A percentile compares a stretch with the other conserved stretches of the same genome.
phyloP scores from a whole-genome alignment of 1,140 invertebrate species.

The Neodiprion virginianus region DNA sequence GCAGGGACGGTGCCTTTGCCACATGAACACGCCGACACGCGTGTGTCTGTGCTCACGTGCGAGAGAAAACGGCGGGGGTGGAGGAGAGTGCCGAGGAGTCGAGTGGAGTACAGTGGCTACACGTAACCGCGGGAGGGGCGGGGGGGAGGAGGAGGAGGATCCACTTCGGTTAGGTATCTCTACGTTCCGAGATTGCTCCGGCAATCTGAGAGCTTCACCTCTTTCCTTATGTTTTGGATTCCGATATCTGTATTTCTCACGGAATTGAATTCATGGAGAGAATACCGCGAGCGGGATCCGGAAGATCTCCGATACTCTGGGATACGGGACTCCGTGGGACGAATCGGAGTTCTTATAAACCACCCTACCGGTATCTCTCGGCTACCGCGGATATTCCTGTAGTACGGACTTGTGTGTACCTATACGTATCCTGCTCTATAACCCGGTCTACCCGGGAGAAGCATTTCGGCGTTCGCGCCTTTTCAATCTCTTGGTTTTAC shows the following conservation, averaged over 20 bases:
- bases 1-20: constrained; percentile 14
- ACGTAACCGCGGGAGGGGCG: too few relatives aligned
- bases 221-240: neutral
- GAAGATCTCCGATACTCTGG: too few relatives aligned
- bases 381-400: too few relatives aligned
- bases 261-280: constrained; percentile 7
- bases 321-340: too few relatives aligned
- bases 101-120: neutral
- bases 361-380: too few relatives aligned
- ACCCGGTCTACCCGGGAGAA: too few relatives aligned
- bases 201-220: neutral
- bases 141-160: neutral
- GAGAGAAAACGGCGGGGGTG: neutral
- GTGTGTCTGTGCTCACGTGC: neutral
- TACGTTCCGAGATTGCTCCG: too few relatives aligned
- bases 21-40: neutral
- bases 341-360: too few relatives aligned
- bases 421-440: too few relatives aligned
- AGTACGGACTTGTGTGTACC: too few relatives aligned
- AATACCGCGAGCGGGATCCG: neutral
- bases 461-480: too few relatives aligned
- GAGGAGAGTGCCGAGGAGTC: neutral
- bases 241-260: neutral
- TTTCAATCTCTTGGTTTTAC: too few relatives aligned
- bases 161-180: neutral